phyloP scores from a whole-genome alignment of 2,888 invertebrate genomes.

The Sphecodes monilicornis region DNA sequence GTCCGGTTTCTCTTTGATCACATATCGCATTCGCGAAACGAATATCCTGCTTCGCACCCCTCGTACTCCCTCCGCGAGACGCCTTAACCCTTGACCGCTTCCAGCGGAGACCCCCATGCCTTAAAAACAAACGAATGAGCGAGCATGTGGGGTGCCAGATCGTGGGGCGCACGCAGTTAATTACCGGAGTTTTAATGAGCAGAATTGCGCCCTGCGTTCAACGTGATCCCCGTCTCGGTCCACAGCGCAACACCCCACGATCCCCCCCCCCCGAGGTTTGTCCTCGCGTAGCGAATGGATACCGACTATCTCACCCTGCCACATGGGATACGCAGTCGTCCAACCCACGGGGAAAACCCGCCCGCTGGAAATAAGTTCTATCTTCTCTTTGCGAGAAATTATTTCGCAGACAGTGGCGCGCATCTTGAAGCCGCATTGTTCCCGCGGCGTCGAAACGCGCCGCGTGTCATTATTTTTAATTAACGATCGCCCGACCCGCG shows the following conservation, averaged over 20 bases:
- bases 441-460: constrained; percentile 46
- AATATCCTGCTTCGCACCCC: not conserved
- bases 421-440: constrained; percentile 63
- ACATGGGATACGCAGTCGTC: constrained; percentile 46
- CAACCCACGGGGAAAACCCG: constrained; percentile 17
- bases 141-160: constrained; percentile 55
- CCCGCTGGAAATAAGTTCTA: constrained; percentile 21
- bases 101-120: constrained; percentile 40
- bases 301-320: constrained; percentile 57
- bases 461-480: constrained; percentile 72
- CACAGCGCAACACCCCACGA: constrained; percentile 15
- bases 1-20: not conserved
- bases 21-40: not conserved
- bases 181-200: constrained; percentile 76
- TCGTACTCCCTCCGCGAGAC: not conserved
- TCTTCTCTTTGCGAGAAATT: constrained; percentile 45
- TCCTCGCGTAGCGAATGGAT: constrained; percentile 66
- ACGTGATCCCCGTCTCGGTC: constrained; percentile 41
- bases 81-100: constrained; percentile 46
- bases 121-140: constrained; percentile 45
- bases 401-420: constrained; percentile 57
- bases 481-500: constrained; percentile 58
- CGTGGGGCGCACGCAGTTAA: constrained; percentile 64
- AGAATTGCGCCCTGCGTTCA: constrained; percentile 65
- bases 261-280: constrained; percentile 38